Evolutionary conservation across 1,140 invertebrate genomes (phyloP), one percentile per base, ranked within the genome.

Genomic region (Philotrypesis tridentata): DNA sequence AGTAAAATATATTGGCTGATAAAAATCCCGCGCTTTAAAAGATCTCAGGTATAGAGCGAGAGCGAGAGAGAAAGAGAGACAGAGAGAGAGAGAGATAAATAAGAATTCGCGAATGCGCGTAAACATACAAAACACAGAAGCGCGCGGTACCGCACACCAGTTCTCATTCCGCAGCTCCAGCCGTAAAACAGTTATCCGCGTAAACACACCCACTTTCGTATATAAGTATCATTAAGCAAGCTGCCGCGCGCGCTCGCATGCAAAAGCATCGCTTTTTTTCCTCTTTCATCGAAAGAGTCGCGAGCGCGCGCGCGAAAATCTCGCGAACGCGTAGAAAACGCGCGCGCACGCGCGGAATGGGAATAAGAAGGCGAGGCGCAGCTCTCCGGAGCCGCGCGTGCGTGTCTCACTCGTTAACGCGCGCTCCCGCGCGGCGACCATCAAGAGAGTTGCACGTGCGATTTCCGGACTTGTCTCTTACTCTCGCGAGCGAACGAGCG

Each of bases 401-500:
- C 67, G 67, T 70, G 67, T 70, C 21, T 70, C 67, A 29, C 67
- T 70, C 67, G 67, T 70, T 29, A 55, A 55, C 21, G 31, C 29
- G 29, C n/a, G n/a, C n/a, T n/a, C n/a, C n/a, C n/a, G n/a, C n/a
- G 23, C 5, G 61, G 9, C 61, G 61, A 65, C 61, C 12, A 37
- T 37, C 33, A 17, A 43, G 40, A 43, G 40, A 43, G 14, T 9
- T n/a, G 25, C 11, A 14, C 14, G 61, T 21, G 61, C 21, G 67
- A 33, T 70, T 37, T 70, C 67, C 67, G 67, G 67, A 55, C 48
- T 43, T 43, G 7, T 37, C 33, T 37, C 63, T 29, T n/a, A n/a
- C 27, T 25, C 63, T 2, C 63, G 63, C n/a, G 14, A n/a, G 55
- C 55, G 5, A 29, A 2, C n/a, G n/a, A n/a, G n/a, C 29, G 25